Evolutionary conservation across 2,888 invertebrate species (phyloP), one percentile per base, ranked within the genome.

Genomic region (Tiliacea citrago): DNA sequence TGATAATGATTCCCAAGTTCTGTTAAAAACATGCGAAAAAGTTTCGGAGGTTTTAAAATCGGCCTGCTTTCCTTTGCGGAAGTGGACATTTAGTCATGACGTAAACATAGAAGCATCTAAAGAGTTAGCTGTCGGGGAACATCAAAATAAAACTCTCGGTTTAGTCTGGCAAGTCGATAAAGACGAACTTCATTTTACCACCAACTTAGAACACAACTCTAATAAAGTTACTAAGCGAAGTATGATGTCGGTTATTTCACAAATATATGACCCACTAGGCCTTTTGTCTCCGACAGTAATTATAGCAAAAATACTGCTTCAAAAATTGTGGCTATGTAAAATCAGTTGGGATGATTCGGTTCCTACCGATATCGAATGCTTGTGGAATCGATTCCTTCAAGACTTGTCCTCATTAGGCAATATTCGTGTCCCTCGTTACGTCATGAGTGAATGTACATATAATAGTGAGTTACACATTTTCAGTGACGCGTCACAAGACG

Each of bases 361-460:
- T 24, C 55, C 60, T 60, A 60, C n/a, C 13, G 60, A 60, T 39
- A 39, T 60, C 39, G n/a, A 39, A 60, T 39, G 60, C 60, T 60
- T 60, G 39, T 60, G 60, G 60, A 60, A 60, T 60, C 60, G 21
- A 60, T 60, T 60, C 12, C 18, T 60, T 21, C 60, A 60, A 60
- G 21, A 60, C 35, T 60, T 60, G 6, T 60, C 60, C 29, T 60
- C 39, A 60, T 60, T 60, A 60, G 60, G 13, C 21, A 39, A 21
- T 39, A 39, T 60, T 39, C 60, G 39, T 39, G 12, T 16, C 13
- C 16, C 55, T 13, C 55, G 55, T 16, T 16, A n/a, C n/a, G n/a
- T n/a, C n/a, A 53, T n/a, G 51, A 21, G 51, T 51, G 51, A 57
- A 57, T 57, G 13, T 57, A 57, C 29, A 57, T 8, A 47, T 47